Evolutionary conservation across 2,797 vertebrate genomes (phyloP), one percentile per base, ranked within the genome.

Genomic region (Rachycentron canadum): DNA sequence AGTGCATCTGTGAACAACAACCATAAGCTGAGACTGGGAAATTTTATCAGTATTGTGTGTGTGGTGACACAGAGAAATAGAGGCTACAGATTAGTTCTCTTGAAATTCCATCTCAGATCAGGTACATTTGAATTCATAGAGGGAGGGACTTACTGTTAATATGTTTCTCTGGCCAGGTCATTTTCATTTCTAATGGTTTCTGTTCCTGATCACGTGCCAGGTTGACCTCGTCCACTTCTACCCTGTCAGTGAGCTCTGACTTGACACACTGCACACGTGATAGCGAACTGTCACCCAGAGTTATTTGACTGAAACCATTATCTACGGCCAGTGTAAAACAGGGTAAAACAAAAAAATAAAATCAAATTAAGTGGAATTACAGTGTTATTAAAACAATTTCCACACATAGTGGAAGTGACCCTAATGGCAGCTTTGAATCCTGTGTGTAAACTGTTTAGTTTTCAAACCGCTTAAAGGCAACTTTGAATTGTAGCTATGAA

Each of bases 401-500:
- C 21, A 60, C 25, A 25, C 7, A 17, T 19, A 17, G 55, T 53
- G 2, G 11, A 69, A 23, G 17, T 40, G 25, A n/a, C n/a, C 25
- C 17, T 14, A 7, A 43, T 36, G 32, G 1, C 3, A 14, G 2
- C 26, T 14, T 63, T 34, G 41, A 26, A 5, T 26, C 40, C 4
- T 25, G 13, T 63, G 9, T 63, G 4, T 34, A 45, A 47, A 55
- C 16, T 45, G 9, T 26, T 28, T 19, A 4, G 23, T 19, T 53
- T 30, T 55, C 19, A 58, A 45, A 72, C 36, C 49, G 26, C n/a
- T 16, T 40, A 68, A 52, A 53, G 43, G 40, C 6, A 34, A 26
- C 38, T 30, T 59, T 79, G n/a, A 67, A 28, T 56, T 45, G 41
- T 36, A 8, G 6, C 34, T n/a, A 17, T 61, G 43, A 66, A 57